Evolutionary conservation across 1,140 invertebrate species (phyloP).

Genomic region (Copidosoma floridanum): DNA sequence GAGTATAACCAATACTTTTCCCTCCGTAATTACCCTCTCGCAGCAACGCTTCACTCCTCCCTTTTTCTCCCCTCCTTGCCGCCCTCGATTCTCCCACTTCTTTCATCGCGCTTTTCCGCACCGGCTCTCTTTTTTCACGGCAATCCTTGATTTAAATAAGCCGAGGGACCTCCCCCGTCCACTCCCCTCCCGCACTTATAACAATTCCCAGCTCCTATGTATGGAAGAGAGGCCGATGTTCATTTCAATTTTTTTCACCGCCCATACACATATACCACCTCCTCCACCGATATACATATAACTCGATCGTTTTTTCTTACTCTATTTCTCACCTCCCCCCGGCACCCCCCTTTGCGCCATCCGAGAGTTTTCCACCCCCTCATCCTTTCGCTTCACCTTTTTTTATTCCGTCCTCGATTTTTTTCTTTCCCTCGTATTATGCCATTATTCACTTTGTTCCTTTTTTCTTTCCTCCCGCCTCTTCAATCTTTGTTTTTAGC

Average conservation of each 20-base stretch:
- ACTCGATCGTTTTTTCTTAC: conserved; percentile 19
- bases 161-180: conserved; percentile 25
- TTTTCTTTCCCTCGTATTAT: background rate
- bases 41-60: background rate
- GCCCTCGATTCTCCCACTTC: background rate
- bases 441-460: background rate
- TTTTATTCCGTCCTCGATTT: background rate
- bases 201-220: conserved; percentile 51
- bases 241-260: conserved; percentile 51
- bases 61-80: conserved; percentile 1
- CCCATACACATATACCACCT: no score
- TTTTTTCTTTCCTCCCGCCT: background rate
- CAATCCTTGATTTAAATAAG: conserved; percentile 49
- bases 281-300: conserved; percentile 11
- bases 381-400: background rate
- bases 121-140: background rate
- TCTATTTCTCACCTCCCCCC: conserved; percentile 2
- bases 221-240: conserved; percentile 44
- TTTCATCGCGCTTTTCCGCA: background rate
- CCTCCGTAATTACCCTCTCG: conserved; percentile 20
- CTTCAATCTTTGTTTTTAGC: background rate
- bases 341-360: background rate
- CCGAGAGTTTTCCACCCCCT: background rate
- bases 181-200: conserved; percentile 43
- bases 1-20: background rate